Percentiles rank a stretch among this genome's conserved stretches.
Conservation (phyloP, 2,797 vertebrate species). For the Xiphophorus birchmanni region DNA sequence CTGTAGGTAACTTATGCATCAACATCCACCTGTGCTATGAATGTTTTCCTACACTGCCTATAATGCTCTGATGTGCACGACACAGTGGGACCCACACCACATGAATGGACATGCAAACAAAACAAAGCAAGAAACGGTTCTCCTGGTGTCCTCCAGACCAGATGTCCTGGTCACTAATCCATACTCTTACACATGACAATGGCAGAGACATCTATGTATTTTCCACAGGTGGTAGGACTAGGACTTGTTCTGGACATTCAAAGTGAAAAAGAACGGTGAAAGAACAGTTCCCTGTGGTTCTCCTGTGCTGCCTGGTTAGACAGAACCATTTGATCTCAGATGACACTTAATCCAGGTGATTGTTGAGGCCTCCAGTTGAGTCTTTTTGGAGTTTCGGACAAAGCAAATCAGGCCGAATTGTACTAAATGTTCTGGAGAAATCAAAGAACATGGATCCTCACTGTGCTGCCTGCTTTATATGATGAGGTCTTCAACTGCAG, state of each 20-base stretch:
- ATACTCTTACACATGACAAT: neutral
- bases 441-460: neutral
- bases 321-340: neutral
- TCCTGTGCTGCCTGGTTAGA: neutral
- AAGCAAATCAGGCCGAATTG: neutral
- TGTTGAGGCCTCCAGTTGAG: no score
- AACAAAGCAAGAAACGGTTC: no score
- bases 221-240: neutral
- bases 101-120: no score
- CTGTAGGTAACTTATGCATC: no score
- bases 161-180: no score
- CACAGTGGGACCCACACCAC: no score
- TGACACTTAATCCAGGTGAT: no score
- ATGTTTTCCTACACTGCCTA: no score
- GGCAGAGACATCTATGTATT: neutral
- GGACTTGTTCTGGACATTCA: neutral
- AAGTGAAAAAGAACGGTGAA: neutral
- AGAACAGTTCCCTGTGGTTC: neutral
- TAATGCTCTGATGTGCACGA: no score
- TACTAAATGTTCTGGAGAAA: neutral
- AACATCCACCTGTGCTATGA: no score
- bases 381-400: no score
- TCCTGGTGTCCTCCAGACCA: no score
- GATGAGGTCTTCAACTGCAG: neutral
- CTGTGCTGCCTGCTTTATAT: neutral